Evolutionary conservation across 2,113 vertebrate genomes (phyloP).

Genomic region (Hippocampus comes): DNA sequence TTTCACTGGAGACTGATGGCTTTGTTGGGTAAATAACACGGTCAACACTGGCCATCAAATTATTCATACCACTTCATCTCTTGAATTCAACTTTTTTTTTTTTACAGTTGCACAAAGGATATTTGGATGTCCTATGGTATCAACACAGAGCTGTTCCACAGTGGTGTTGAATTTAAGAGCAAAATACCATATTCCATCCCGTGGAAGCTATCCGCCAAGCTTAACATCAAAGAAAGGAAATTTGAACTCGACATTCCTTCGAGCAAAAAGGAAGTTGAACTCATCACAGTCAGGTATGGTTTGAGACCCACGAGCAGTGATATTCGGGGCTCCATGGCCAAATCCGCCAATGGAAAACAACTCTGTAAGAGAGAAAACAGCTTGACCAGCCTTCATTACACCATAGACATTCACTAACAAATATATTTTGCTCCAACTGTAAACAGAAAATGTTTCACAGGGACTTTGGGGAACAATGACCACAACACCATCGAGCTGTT

Average conservation of each 20-base stretch:
- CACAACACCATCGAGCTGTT: neutral
- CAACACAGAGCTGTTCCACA: conserved; percentile 73
- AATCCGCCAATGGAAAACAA: neutral
- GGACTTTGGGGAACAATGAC: neutral
- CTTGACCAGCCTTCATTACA: neutral
- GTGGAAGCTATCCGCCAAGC: conserved; percentile 59
- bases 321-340: neutral
- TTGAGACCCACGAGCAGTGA: neutral
- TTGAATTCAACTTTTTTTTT: neutral
- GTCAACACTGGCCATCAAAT: too few species aligned
- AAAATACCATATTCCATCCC: conserved; percentile 54
- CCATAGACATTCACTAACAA: neutral
- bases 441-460: neutral
- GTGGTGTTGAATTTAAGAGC: conserved; percentile 59
- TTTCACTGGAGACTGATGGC: conserved; percentile 65
- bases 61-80: neutral
- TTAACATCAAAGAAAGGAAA: conserved; percentile 49
- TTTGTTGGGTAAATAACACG: conserved; percentile 61
- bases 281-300: conserved; percentile 57
- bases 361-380: neutral
- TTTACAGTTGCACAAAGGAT: conserved; percentile 61
- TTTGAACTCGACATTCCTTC: conserved; percentile 62
- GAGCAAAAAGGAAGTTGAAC: conserved; percentile 45
- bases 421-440: neutral
- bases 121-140: conserved; percentile 69